Base-by-base conservation (phyloP, 2,113 vertebrate species). In the Pachyramphus minor region DNA sequence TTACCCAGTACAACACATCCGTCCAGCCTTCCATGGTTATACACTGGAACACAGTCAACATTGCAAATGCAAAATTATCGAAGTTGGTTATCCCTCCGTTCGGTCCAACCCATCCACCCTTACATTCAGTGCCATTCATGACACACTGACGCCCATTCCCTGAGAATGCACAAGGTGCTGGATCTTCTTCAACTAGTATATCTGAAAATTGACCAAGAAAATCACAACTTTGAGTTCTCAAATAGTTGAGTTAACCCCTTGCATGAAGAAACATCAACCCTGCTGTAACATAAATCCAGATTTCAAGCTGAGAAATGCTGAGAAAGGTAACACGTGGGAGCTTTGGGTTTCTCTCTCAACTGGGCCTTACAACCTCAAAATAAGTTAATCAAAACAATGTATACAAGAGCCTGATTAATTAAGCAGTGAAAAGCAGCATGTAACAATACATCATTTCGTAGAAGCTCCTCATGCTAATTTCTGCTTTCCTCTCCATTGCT, bases 1-100 rank as follows among this genome's bases (percentile, higher is more conserved):
- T 98, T 97, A 99, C 99, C 99, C 99, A 99, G 97, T 99, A 99
- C 9, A 99, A 98, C 87, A 99, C 99, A 35, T 99, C 99, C 2
- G 99, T 99, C 99, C 99, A 99, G 58, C 99, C 99, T 97, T 99
- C 99, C 99, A 99, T 99, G 78, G 99, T 99, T 96, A 99, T 99
- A 58, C 99, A 99, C 98, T 99, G 99, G 97, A 99, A 99, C 94
- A 99, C 99, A 10, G 99, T 99, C 96, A 99, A 98, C 99, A 99
- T 99, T 44, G 99, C 99, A 96, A 99, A 99, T 72, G 99, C 98
- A 98, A 99, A 99, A 97, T 99, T 99, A 98, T 99, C 99, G 5
- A 99, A 99, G 97, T 99, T 99, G 95, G 99, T 99, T 97, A 99
- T 99, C 97, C 99, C 99, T 75, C 98, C 98, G 2, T 99, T 99